Evolutionary conservation across 2,797 vertebrate species (phyloP).

Genomic region (Taeniopygia guttata): DNA sequence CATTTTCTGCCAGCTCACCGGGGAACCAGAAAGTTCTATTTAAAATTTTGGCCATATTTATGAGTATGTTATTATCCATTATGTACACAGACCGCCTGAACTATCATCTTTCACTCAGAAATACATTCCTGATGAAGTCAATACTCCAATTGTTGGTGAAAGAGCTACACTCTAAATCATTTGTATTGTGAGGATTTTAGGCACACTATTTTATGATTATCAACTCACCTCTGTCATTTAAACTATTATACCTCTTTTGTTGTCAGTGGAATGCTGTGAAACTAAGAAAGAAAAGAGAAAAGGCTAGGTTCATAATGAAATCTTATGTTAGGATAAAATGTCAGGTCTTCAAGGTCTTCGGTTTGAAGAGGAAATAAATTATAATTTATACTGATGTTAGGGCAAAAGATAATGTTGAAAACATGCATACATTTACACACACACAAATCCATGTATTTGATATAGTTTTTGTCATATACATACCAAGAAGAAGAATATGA

Average conservation of each 20-base stretch:
- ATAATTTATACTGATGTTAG: not conserved
- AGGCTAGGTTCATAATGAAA: not conserved
- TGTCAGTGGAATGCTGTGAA: not conserved
- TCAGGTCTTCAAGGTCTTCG: not conserved
- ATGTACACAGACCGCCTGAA: not conserved
- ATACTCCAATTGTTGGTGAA: not conserved
- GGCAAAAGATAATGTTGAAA: not conserved
- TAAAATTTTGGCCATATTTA: not conserved
- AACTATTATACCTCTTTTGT: not conserved
- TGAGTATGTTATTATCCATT: not conserved
- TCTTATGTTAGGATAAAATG: not conserved
- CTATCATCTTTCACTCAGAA: not conserved
- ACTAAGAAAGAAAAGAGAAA: not conserved
- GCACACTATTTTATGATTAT: not conserved
- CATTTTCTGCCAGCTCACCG: not conserved
- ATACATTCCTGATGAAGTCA: not conserved
- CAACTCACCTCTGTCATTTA: not conserved
- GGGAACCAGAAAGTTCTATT: not conserved
- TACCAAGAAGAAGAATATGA: not conserved
- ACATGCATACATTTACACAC: not conserved
- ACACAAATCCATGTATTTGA: not conserved
- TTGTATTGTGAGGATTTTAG: not conserved
- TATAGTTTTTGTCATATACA: not conserved
- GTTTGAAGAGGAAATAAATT: not conserved
- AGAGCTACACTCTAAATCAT: not conserved